A percentile compares a stretch with the other conserved stretches of the same genome.
Conservation (phyloP, 2,113 vertebrate species). For the Empidonax traillii region DNA sequence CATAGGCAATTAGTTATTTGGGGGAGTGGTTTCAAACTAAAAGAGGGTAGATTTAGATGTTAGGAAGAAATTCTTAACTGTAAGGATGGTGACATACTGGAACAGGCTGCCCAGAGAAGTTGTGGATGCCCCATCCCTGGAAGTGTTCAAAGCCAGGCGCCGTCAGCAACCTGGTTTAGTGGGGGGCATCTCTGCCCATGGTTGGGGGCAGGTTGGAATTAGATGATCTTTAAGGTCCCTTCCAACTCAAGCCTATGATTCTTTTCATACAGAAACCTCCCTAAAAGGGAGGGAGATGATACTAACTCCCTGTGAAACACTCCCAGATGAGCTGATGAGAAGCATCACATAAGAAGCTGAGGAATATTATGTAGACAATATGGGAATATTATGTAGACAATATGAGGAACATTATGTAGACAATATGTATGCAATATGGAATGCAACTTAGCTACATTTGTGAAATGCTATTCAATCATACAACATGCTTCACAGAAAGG, state of each 20-base stretch:
- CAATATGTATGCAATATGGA: not conserved
- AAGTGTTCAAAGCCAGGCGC: not conserved
- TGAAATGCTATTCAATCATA: not conserved
- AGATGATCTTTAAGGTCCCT: not conserved
- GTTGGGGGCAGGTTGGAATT: not conserved
- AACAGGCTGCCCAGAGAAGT: not conserved
- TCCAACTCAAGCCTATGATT: not conserved
- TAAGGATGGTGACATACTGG: not conserved
- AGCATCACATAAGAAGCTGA: not conserved
- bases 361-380: not conserved
- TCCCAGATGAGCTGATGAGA: not conserved
- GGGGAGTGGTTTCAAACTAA: not conserved
- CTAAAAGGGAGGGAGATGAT: not conserved
- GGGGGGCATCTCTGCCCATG: not conserved
- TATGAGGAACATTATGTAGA: not conserved
- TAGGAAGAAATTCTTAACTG: not conserved
- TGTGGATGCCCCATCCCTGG: not conserved
- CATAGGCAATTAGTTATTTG: not conserved
- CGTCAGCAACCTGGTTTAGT: not conserved
- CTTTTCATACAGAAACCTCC: not conserved
- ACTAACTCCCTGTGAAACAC: not conserved
- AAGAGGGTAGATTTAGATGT: not conserved
- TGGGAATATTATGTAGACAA: not conserved
- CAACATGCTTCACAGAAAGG: not conserved
- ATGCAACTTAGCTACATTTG: not conserved